Conservation (phyloP, 2,888 invertebrate species). For the Tetrapedia diversipes region DNA sequence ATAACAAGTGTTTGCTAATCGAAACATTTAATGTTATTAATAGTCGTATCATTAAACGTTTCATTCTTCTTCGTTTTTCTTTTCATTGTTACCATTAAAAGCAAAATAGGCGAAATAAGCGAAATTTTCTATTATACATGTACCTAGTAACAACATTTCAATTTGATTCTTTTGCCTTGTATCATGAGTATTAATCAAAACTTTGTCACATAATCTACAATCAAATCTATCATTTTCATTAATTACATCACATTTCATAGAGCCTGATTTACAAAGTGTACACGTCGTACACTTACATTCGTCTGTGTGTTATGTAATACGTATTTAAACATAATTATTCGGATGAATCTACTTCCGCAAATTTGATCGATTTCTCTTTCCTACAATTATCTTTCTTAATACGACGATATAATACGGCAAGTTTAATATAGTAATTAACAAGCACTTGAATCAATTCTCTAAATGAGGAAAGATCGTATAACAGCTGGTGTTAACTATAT, state of each 20-base stretch:
- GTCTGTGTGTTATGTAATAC: background rate
- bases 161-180: background rate
- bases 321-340: conserved; percentile 1
- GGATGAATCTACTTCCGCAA: background rate
- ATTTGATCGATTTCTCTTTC: background rate
- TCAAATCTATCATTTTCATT: background rate
- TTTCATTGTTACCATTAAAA: background rate
- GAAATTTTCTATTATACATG: too few species aligned
- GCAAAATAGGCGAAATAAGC: too few species aligned
- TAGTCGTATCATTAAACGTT: too few species aligned
- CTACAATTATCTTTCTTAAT: background rate
- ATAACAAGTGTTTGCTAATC: too few species aligned
- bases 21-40: too few species aligned
- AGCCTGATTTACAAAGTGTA: background rate
- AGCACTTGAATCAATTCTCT: conserved; percentile 7
- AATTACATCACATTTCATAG: background rate
- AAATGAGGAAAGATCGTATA: conserved; percentile 2
- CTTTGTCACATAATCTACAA: background rate
- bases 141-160: too few species aligned
- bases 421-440: background rate
- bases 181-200: background rate
- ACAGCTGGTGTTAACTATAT: conserved; percentile 11
- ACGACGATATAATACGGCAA: background rate
- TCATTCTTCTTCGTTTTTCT: too few species aligned
- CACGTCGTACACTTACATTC: background rate